Base-by-base conservation (phyloP, 2,113 vertebrate genomes). In the Thalassarche chlororhynchos region DNA sequence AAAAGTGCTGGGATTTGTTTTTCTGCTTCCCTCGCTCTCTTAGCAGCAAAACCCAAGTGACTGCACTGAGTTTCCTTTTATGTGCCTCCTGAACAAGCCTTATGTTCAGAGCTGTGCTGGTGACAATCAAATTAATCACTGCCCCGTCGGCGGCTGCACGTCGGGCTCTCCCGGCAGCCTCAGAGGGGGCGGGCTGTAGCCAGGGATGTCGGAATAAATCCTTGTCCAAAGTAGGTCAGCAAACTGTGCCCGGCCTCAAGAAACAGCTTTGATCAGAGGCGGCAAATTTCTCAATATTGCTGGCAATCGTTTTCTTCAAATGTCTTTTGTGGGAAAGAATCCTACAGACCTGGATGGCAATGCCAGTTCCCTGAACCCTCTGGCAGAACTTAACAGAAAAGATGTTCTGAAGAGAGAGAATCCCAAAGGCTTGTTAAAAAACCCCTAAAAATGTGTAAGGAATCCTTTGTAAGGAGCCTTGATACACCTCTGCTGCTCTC, bases 81-180 rank as follows among this genome's bases (percentile, higher is more conserved):
- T 88, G 87, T 96, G 68, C 83, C 85, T 95, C 62, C 75, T 74
- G 75, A 60, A 29, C 34, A 69, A 61, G 79, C 40, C 74, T 82
- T 58, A 29, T 25, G 44, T 40, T 81, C 84, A 76, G 84, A 77
- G 70, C 70, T 6, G 15, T 85, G 82, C 78, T 90, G 84, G 54
- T 92, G 92, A 94, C 96, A 90, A 85, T 90, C 93, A 76, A 79
- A 97, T 95, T 95, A 87, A 94, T 94, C 74, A 82, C 52, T 28
- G 32, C 68, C 81, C 57, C 19, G 0, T 87, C 17, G 2, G 86
- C 94, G 91, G 52, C 17, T 49, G 64, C 66, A 40, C 1, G 6
- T 60, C 12, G 3, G 62, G 54, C 65, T 91, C 80, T 96, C 71
- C 68, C 26, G 5, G 80, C 89, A 94, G 42, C 9, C 47, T 78